phyloP scores from a whole-genome alignment of 1,140 invertebrate species.

The Parapsyche elsis region DNA sequence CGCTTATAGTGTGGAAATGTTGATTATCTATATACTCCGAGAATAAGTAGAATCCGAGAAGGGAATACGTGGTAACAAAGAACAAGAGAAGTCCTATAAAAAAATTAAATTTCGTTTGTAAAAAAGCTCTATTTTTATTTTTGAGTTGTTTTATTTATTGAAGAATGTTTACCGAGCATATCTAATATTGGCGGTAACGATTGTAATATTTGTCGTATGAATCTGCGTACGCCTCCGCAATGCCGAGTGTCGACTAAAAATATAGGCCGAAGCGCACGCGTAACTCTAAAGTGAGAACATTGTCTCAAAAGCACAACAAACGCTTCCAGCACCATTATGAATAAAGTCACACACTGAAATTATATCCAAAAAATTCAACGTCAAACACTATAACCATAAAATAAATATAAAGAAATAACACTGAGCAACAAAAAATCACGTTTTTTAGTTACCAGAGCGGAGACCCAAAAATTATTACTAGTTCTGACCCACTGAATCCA shows the following conservation, averaged over 20 bases:
- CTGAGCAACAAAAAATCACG: too few relatives aligned
- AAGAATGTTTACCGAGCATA: constrained; percentile 73
- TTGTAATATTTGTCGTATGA: constrained; percentile 82
- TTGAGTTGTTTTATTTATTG: background rate
- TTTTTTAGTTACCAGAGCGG: too few relatives aligned
- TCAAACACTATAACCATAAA: background rate
- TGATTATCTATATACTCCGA: constrained; percentile 76
- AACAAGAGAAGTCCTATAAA: constrained; percentile 79
- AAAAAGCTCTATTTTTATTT: background rate
- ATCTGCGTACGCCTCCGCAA: constrained; percentile 78
- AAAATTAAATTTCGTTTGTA: constrained; percentile 15
- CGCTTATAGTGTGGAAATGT: constrained; percentile 81
- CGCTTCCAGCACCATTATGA: constrained; percentile 88
- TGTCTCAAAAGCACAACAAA: constrained; percentile 84
- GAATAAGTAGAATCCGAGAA: constrained; percentile 86
- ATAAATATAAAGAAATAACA: constrained; percentile 1
- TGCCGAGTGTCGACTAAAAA: constrained; percentile 91
- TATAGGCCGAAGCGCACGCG: constrained; percentile 87
- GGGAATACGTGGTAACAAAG: constrained; percentile 86
- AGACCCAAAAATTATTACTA: too few relatives aligned
- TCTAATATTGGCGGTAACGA: constrained; percentile 90
- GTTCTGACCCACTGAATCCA: too few relatives aligned
- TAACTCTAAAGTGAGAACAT: constrained; percentile 88
- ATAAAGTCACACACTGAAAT: constrained; percentile 78
- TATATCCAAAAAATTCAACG: constrained; percentile 9